Evolutionary conservation across 2,797 vertebrate genomes (phyloP), one percentile per base, ranked within the genome.

Genomic region (Knipowitschia caucasica): DNA sequence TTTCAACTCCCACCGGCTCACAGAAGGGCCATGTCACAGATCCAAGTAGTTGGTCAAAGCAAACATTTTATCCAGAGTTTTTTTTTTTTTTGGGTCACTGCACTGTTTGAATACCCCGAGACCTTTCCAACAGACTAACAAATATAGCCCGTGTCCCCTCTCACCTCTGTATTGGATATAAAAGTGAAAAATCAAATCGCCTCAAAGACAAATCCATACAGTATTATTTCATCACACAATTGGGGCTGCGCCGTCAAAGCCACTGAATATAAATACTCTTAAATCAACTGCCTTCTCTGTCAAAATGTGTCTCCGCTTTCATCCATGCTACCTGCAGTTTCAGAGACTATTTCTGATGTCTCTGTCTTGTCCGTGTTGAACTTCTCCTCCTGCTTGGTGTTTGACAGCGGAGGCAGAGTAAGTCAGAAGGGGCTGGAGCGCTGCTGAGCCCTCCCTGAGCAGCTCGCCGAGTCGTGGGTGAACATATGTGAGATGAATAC

Each of bases 331-430:
- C 54, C 66, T 60, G 35, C 35, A 3, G 34, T 7, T 20, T 80
- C 52, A 44, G 49, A 60, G 63, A 61, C 11, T 44, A 26, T 29
- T 26, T n/a, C n/a, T 67, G 69, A 69, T 73, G 60, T 73, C 53
- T 74, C 56, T 69, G 43, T 67, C 25, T 64, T 25, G 29, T 47
- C 27, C 60, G 54, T 71, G 52, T 58, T 71, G 73, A 69, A 70
- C 67, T 55, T 58, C 50, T 55, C 55, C 55, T 69, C 35, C 59
- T 43, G 33, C 53, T 62, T 57, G 73, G 52, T 84, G 82, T 75
- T 81, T 89, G 77, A 86, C 78, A 81, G 73, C 75, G 85, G 89
- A 81, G 84, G 85, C 84, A 86, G 85, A 87, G 81, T 89, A 91
- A 89, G 84, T 85, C 82, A 80, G 91, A 88, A 67, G 47, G 23